Evolutionary conservation across 2,888 invertebrate genomes (phyloP).

Genomic region (Atrina japonica): DNA sequence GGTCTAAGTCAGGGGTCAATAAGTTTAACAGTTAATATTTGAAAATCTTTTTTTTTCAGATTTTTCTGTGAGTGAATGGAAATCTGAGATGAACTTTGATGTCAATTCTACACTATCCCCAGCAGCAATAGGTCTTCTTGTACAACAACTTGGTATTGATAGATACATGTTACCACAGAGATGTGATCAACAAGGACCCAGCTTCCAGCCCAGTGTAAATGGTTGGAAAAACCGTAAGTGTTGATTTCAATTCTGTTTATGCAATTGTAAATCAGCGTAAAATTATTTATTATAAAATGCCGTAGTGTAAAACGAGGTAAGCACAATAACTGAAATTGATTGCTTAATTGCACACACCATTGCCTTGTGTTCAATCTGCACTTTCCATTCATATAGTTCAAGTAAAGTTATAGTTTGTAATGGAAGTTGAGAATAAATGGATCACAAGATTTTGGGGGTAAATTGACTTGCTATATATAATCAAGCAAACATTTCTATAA

Average conservation of each 20-base stretch:
- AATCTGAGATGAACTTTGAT: conserved; percentile 44
- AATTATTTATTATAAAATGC: too few relatives aligned
- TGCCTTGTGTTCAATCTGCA: too few relatives aligned
- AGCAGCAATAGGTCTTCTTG: conserved; percentile 46
- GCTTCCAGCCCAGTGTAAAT: conserved; percentile 47
- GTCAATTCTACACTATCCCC: conserved; percentile 37
- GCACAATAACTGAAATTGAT: too few relatives aligned
- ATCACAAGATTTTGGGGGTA: too few relatives aligned
- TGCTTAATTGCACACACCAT: too few relatives aligned
- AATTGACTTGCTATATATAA: too few relatives aligned
- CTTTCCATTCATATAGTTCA: too few relatives aligned
- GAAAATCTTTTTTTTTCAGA: conserved; percentile 39
- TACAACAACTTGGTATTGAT: conserved; percentile 48
- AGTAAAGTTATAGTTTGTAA: too few relatives aligned
- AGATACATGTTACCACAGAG: conserved; percentile 37
- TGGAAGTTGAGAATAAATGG: too few relatives aligned
- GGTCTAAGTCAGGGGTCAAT: background rate
- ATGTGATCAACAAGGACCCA: conserved; percentile 47
- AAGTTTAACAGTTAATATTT: background rate
- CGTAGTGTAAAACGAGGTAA: too few relatives aligned
- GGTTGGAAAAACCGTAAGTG: conserved; percentile 60
- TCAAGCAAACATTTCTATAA: too few relatives aligned
- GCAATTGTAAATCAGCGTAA: too few relatives aligned
- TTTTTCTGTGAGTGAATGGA: conserved; percentile 53
- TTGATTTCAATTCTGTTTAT: background rate